Base-by-base conservation (phyloP, 2,888 invertebrate genomes). In the Dasypolia templi region DNA sequence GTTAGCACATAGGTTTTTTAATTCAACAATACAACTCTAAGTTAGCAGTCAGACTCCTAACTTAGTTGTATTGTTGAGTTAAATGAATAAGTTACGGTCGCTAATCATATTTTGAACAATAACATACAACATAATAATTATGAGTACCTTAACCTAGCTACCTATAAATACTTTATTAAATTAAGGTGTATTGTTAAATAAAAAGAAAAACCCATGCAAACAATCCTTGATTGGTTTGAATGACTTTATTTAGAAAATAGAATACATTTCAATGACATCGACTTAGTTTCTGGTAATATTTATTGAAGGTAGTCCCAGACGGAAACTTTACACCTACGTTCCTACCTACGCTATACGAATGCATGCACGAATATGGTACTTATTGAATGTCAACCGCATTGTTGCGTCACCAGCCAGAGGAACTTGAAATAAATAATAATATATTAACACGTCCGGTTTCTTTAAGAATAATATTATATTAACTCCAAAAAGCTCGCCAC, bases 381-480 rank as follows among this genome's bases (percentile, higher is more conserved):
- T n/a, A n/a, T 51, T 76, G 77, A 76, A 76, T 77, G 75, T 71
- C 71, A 76, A 70, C 75, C 53, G 42, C 61, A 56, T 56, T 70
- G 42, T 61, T 70, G 35, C 70, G 70, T 62, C 70, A 77, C 42
- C n/a, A n/a, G n/a, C n/a, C n/a, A n/a, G n/a, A n/a, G n/a, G n/a
- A n/a, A 46, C 56, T 35, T 68, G 26, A 44, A 11, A 39, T 32
- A 39, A n/a, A 42, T 39, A 49, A 19, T 11, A 42, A 49, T n/a
- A 73, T 9, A 59, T 59, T 17, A 11, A 19, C 17, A 46, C 7
- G 9, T 17, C 12, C 29, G 17, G 51, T 29, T 29, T 51, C 12
- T 51, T 17, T 49, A 19, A 7, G 56, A 62, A 39, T n/a, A 7
- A 3, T 26, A 39, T 19, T 29, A 22, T 22, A 32, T 14, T 22